A percentile compares a stretch with the other conserved stretches of the same genome.
phyloP scores from a whole-genome alignment of 2,113 vertebrate species.

The Macaca mulatta region DNA sequence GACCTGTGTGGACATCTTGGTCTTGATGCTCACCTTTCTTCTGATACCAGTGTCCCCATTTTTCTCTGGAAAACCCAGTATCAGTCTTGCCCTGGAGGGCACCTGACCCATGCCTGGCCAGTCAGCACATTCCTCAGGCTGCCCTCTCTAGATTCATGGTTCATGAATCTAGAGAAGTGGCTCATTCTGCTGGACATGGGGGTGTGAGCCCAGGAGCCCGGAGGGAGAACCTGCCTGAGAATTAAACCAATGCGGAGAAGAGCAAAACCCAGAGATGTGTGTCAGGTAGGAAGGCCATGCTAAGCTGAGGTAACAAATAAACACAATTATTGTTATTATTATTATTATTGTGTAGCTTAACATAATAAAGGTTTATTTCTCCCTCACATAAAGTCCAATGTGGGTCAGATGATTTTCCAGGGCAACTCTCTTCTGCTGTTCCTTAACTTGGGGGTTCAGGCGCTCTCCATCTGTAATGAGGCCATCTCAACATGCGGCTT shows the following conservation, averaged over 20 bases:
- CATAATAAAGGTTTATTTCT: not conserved
- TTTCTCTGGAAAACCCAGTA: not conserved
- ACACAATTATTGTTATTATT: not conserved
- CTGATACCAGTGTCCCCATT: not conserved
- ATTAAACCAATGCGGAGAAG: not conserved
- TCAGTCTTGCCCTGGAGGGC: not conserved
- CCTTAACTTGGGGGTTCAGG: not conserved
- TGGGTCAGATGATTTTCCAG: not conserved
- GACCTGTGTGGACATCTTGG: not conserved
- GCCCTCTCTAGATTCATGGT: not conserved
- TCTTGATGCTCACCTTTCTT: not conserved
- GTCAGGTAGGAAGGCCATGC: not conserved
- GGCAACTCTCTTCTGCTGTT: too few species aligned
- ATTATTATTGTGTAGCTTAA: too few species aligned
- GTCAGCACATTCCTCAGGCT: not conserved
- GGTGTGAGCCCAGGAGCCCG: not conserved
- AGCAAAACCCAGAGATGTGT: not conserved
- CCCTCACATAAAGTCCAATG: too few species aligned
- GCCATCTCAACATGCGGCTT: not conserved
- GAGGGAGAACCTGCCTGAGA: not conserved
- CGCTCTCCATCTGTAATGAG: constrained; percentile 1
- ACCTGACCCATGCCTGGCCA: not conserved
- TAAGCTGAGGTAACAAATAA: not conserved
- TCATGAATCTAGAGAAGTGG: not conserved
- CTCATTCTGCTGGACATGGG: not conserved